These are phyloP conservation scores for Pollenia angustigena DNA, from an alignment of 2,888 invertebrate species.

Conservation along the genomic window DNA sequence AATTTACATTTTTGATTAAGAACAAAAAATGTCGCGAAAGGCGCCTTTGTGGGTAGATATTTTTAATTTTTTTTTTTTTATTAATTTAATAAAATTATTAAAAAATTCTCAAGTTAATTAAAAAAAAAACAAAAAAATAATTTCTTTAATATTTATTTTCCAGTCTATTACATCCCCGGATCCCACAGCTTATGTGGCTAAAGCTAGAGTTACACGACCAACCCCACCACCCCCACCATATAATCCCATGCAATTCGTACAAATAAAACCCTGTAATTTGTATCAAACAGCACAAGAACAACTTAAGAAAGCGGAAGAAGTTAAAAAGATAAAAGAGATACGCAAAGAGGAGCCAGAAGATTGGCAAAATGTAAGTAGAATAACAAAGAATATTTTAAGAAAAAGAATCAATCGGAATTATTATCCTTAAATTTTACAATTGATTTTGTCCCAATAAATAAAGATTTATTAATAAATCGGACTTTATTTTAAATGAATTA, in stretches of 20 bases:
- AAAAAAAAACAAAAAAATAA: neutral
- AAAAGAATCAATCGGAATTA: neutral
- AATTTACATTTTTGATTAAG: neutral
- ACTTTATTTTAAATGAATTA: no score
- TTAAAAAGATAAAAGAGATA: constrained; percentile 92
- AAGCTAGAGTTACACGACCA: constrained; percentile 87
- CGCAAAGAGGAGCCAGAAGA: constrained; percentile 93
- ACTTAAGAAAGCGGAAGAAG: constrained; percentile 92
- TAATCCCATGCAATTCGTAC: constrained; percentile 95
- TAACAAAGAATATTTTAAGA: neutral
- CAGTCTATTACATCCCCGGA: constrained; percentile 84
- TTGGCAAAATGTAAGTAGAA: constrained; percentile 93
- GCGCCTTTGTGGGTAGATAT: constrained; percentile 67
- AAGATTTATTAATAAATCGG: no score
- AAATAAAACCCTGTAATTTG: constrained; percentile 94
- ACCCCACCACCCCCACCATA: constrained; percentile 93
- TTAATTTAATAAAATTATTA: neutral
- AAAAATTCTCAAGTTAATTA: neutral
- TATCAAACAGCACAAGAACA: constrained; percentile 94
- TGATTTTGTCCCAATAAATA: no score
- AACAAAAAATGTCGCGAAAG: constrained; percentile 64
- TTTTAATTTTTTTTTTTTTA: constrained; percentile 7
- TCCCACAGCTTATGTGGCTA: constrained; percentile 84
- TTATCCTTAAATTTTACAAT: no score
- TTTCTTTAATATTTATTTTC: constrained; percentile 60